Conservation (phyloP, 2,113 vertebrate species). For the Scalopus aquaticus region DNA sequence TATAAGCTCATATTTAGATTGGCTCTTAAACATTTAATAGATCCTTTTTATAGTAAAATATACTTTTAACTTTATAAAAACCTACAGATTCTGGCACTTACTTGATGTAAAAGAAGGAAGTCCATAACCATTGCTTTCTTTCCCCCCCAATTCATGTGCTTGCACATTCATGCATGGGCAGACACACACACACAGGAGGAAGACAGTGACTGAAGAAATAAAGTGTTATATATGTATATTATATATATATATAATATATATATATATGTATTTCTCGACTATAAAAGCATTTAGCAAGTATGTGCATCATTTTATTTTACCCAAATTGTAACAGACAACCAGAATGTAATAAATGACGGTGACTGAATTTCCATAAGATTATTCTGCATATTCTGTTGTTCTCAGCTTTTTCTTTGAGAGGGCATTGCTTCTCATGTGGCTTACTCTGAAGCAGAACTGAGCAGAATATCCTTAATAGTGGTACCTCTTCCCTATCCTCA, state of each 20-base stretch:
- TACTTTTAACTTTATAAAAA: constrained; percentile 32
- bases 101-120: background rate
- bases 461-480: background rate
- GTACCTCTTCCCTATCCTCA: constrained; percentile 37
- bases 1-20: background rate
- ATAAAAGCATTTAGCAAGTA: background rate
- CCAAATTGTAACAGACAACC: background rate
- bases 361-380: background rate
- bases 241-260: too few species aligned
- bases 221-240: background rate
- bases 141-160: background rate
- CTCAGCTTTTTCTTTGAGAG: constrained; percentile 13
- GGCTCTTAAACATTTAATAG: background rate
- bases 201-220: background rate
- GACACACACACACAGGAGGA: background rate
- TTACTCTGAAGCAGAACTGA: background rate
- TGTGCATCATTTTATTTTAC: background rate
- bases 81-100: background rate
- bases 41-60: background rate
- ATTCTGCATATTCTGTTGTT: background rate
- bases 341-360: background rate
- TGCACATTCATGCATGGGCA: background rate
- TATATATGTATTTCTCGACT: background rate
- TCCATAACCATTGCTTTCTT: background rate
- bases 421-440: background rate